Base-by-base conservation (phyloP, 2,113 vertebrate genomes). In the Mustela lutreola region DNA sequence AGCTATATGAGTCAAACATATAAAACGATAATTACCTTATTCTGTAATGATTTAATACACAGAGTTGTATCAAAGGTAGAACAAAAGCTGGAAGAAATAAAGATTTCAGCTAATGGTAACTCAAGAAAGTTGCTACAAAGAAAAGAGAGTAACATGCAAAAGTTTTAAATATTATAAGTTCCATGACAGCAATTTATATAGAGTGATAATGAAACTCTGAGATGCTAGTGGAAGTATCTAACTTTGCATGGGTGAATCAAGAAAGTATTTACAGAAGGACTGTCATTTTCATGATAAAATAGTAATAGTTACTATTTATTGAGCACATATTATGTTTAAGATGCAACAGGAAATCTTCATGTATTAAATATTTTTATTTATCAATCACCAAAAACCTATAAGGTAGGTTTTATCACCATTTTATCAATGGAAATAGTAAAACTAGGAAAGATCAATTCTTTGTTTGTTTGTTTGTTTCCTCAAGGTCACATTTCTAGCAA, bases 21-120 rank as follows among this genome's bases (percentile, higher is more conserved):
- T 56, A 63, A 56, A 80, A 45, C 53, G 9, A 67, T 65, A 67
- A 89, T 65, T 36, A 18, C n/a, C 26, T 19, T 71, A 50, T 33
- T 8, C 2, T 33, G 4, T 63, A 36, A 62, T 76, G 28, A 87
- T 83, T 95, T 92, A 42, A 81, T 21, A 42, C 86, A 33, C 39
- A 48, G 7, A 48, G 31, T 39, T 85, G 84, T 42, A 53, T 15
- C 28, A 78, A 48, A 84, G 4, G 16, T 71, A 92, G 26, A 84
- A 2, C 62, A 24, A 22, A 87, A 85, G 18, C 33, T 87, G 33
- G 4, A 28, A 88, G 45, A 92, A 92, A 2, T 0, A 80, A 91
- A 88, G 21, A 50, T 95, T 96, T 91, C 79, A 94, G 80, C 28
- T 26, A 70, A 84, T 76, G 15, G 9, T 36, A 67, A 93, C 11